Conservation (phyloP, 2,888 invertebrate genomes). For the Nephrotoma appendiculata region DNA sequence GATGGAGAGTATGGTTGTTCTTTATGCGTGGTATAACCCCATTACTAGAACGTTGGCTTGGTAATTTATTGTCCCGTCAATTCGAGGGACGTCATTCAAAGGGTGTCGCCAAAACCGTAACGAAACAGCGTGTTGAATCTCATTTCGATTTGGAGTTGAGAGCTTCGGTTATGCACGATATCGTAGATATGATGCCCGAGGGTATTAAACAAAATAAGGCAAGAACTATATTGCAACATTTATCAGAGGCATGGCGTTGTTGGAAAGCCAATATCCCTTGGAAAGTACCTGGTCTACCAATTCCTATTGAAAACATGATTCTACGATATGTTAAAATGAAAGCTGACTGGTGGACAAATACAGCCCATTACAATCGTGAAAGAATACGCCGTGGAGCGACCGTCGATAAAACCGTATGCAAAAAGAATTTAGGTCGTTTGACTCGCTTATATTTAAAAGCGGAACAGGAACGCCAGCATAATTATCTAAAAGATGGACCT, state of each 20-base stretch:
- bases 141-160: constrained; percentile 98
- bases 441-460: constrained; percentile 94
- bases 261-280: constrained; percentile 99
- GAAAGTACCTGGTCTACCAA: constrained; percentile 98
- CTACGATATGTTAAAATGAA: constrained; percentile 99
- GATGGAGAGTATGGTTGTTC: constrained; percentile 99
- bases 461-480: constrained; percentile 98
- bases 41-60: constrained; percentile 95
- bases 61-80: constrained; percentile 93
- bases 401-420: constrained; percentile 99
- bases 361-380: constrained; percentile 98
- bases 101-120: constrained; percentile 99
- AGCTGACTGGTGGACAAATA: constrained; percentile 99
- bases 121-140: constrained; percentile 97
- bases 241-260: constrained; percentile 98
- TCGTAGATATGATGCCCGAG: constrained; percentile 99
- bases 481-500: constrained; percentile 98
- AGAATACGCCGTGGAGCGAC: constrained; percentile 98
- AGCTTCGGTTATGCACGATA: constrained; percentile 94
- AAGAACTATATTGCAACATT: constrained; percentile 93
- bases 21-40: constrained; percentile 99
- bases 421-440: constrained; percentile 97
- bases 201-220: constrained; percentile 99
- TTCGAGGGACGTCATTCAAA: constrained; percentile 99
- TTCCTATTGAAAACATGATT: constrained; percentile 99